Base-by-base conservation (phyloP, 2,888 invertebrate species). In the Harpalus rubripes region DNA sequence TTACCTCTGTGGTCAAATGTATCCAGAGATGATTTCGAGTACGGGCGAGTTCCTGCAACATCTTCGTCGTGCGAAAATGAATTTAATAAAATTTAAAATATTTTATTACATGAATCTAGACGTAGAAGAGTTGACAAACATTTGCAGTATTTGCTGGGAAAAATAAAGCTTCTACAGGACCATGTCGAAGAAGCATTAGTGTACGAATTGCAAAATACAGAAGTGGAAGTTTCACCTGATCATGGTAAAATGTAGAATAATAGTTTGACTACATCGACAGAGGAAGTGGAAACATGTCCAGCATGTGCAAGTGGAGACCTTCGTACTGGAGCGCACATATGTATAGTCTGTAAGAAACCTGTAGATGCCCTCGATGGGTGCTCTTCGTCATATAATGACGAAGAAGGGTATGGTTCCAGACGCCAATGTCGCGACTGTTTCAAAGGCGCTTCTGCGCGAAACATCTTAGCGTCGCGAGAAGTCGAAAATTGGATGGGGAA, bases 61-160 rank as follows among this genome's bases (percentile, higher is more conserved):
- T 72, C 56, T 6, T 44, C 82, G 18, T 68, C 82, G 6, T 63
- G 63, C n/a, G 83, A 83, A 22, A 59, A 74, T 32, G 83, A 76
- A 61, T 74, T 83, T 39, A 44, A 74, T 16, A 58, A 61, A 61
- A 58, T 76, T 5, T 59, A 83, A 76, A 58, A 83, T 56, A 16
- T 41, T 58, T 52, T 83, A 7, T 59, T 76, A 41, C 44, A 82
- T 32, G 59, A 72, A 18, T 32, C 52, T 15, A 16, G 32, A 7
- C 58, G 15, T 5, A 8, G 8, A 4, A 22, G 83, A 39, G 32
- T 16, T 26, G 83, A 83, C n/a, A 83, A 83, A 41, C 58, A 74
- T 15, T 56, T 76, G 7, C 12, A 74, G 74, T 74, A 83, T 83
- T 16, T 74, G 22, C 44, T 59, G 15, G 83, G 74, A n/a, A 83